Evolutionary conservation across 2,797 vertebrate species (phyloP), one percentile per base, ranked within the genome.

Genomic region (Xyrichtys novacula): DNA sequence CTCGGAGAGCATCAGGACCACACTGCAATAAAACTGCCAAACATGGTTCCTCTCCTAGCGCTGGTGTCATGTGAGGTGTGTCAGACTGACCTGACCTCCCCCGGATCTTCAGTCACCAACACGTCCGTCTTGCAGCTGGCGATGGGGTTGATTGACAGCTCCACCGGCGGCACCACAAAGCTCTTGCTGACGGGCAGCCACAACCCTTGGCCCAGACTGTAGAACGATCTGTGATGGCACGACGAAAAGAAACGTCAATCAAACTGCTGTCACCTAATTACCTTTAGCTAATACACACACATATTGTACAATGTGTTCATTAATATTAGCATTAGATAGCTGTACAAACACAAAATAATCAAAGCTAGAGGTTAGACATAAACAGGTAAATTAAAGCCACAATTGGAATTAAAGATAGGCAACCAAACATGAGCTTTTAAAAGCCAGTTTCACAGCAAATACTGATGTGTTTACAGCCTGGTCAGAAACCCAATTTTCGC

Each of bases 131-230:
- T 99, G 82, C 98, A 99, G 93, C 97, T 98, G 89, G 98, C 98
- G 16, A 99, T 94, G 5, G 98, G 98, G 84, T 96, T 99, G 93
- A 99, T 98, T 38, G 97, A 98, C 88, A 99, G 94, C 67, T 99
- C 97, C 89, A 99, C 95, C 0, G 98, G 98, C 0, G 98, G 97
- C 34, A 99, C 97, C 85, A 99, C 98, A 0, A 99, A 99, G 89
- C 96, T 99, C 91, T 99, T 99, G 89, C 97, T 99, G 91, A 99
- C 97, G 1, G 98, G 98, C 79, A 99, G 94, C 98, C 98, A 99
- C 87, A 99, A 85, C 22, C 98, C 98, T 89, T 99, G 98, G 73
- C 97, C 97, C 90, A 99, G 87, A 88, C 96, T 99, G 88, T 99
- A 99, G 84, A 98, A 98, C 34, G 97, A 98, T 93, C 97, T 98